Conservation (phyloP, 2,113 vertebrate genomes). For the Morone saxatilis region DNA sequence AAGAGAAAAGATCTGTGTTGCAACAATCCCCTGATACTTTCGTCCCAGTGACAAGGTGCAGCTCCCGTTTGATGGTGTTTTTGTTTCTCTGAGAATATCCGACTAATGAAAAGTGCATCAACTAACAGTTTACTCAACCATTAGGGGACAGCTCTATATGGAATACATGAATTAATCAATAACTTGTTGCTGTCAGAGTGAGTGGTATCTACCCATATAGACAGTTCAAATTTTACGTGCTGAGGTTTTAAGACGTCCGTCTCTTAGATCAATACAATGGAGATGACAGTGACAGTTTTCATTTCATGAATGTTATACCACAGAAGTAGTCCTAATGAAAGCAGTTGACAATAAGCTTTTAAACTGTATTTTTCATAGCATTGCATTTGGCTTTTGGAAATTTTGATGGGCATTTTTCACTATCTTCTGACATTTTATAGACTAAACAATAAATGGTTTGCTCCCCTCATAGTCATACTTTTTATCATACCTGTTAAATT, state of each 20-base stretch:
- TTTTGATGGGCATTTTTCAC: background rate
- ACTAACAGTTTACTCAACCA: too few species aligned
- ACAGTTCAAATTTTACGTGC: background rate
- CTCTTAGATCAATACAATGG: background rate
- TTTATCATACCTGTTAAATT: constrained; percentile 6
- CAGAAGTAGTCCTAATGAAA: background rate
- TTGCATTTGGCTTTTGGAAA: background rate
- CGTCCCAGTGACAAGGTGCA: too few species aligned
- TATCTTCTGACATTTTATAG: background rate
- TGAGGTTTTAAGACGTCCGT: background rate
- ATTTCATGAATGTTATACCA: background rate
- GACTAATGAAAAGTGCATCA: too few species aligned
- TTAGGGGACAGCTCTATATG: too few species aligned
- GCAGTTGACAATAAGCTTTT: background rate
- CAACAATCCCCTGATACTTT: too few species aligned
- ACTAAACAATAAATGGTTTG: background rate
- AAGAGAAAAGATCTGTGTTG: too few species aligned
- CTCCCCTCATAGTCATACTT: background rate
- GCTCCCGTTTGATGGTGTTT: too few species aligned
- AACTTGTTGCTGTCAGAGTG: background rate
- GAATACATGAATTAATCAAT: background rate
- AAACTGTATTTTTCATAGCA: background rate
- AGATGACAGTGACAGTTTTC: background rate
- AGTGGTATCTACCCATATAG: background rate
- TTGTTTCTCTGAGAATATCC: too few species aligned